These are phyloP conservation scores for Mormyrops boulengeri DNA, from an alignment of 2,797 vertebrate species.

Conservation along the genomic window DNA sequence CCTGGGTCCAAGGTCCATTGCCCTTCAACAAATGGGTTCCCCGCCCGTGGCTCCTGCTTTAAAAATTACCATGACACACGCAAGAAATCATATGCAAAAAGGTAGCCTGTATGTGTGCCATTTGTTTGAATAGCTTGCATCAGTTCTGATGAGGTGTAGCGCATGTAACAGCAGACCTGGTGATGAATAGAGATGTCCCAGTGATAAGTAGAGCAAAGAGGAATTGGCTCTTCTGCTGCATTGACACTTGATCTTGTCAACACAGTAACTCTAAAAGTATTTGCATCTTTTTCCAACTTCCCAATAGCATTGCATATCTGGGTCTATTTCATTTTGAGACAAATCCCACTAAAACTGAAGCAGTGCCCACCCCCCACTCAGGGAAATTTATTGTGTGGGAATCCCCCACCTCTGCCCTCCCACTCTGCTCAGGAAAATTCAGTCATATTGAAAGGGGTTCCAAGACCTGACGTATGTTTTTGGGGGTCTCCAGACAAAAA, in stretches of 20 bases:
- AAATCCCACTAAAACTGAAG: background rate
- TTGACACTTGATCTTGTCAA: background rate
- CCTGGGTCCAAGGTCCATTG: constrained; percentile 78
- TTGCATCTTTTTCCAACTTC: background rate
- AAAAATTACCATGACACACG: constrained; percentile 70
- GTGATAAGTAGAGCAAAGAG: background rate
- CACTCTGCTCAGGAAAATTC: background rate
- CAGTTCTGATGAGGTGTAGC: background rate
- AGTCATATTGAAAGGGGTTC: background rate
- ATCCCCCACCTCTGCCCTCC: too few species aligned
- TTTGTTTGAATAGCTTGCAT: background rate
- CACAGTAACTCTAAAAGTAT: background rate
- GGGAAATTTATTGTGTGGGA: too few species aligned
- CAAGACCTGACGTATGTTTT: background rate
- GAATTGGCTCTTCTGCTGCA: background rate
- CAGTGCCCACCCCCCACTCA: too few species aligned
- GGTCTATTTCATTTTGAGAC: background rate
- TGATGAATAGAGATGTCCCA: background rate
- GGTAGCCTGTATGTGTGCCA: constrained; percentile 60
- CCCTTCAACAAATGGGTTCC: constrained; percentile 71
- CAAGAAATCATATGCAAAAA: constrained; percentile 77
- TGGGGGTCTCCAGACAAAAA: background rate
- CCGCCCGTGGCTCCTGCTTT: constrained; percentile 59
- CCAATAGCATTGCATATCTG: background rate
- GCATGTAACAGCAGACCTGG: background rate